These are phyloP conservation scores for Diplogasteroides magnus DNA, from an alignment of 1,140 invertebrate species.

Conservation along the genomic window DNA sequence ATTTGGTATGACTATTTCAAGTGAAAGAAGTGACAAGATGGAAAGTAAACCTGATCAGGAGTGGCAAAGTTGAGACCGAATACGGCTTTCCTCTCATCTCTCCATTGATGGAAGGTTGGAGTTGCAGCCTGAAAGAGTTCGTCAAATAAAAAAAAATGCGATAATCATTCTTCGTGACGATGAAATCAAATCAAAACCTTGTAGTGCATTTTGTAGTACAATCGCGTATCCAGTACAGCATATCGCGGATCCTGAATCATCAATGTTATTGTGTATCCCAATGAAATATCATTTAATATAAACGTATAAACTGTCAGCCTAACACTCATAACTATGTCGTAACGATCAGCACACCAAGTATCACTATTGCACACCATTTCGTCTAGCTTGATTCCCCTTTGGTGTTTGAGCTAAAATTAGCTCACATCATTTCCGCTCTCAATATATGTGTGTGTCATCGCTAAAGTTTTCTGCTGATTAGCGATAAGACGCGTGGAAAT, in stretches of 20 bases:
- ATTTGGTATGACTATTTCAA: too few species aligned
- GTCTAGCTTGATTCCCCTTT: too few species aligned
- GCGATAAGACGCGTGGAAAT: not conserved
- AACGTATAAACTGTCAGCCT: not conserved
- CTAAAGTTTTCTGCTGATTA: too few species aligned
- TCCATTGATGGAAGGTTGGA: slow-evolving; percentile 17
- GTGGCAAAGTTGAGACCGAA: not conserved
- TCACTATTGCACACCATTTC: too few species aligned
- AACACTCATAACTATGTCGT: not conserved
- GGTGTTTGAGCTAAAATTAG: too few species aligned
- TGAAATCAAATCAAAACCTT: not conserved
- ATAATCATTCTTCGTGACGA: not conserved
- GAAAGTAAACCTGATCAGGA: not conserved
- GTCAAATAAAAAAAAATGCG: not conserved
- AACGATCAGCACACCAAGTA: too few species aligned
- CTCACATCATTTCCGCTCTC: too few species aligned
- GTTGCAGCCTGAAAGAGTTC: not conserved
- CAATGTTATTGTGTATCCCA: not conserved
- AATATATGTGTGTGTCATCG: too few species aligned
- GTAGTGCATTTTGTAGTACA: not conserved
- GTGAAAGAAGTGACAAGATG: not conserved
- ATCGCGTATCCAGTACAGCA: not conserved
- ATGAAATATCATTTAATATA: not conserved
- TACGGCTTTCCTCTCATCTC: slow-evolving; percentile 10
- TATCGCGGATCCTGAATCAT: too few species aligned